Base-by-base conservation (phyloP, 2,797 vertebrate genomes). In the Acanthiza pusilla region DNA sequence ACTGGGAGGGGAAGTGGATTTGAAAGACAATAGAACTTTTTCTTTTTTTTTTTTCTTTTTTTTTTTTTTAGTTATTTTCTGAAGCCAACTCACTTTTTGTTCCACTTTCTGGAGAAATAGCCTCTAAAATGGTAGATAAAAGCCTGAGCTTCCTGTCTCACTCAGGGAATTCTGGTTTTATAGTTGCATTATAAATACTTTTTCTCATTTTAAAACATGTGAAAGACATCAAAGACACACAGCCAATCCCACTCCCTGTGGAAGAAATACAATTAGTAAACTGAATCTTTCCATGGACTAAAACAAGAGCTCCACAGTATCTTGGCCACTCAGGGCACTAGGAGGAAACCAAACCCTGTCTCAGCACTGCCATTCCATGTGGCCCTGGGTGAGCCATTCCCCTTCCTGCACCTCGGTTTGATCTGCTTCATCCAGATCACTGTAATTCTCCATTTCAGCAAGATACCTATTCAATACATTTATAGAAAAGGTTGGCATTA, bases 1-100 rank as follows among this genome's bases (percentile, higher is more conserved):
- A 57, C 36, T 76, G 61, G 43, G 48, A 89, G 32, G 36, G n/a
- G 21, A 91, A 19, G n/a, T 66, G 27, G 40, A 91, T 93, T 92
- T 96, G 53, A 89, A 92, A 96, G 89, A 93, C 71, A 89, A 87
- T 60, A 11, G 74, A 89, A 79, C 29, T 34, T 23, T 16, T 65
- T 40, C 29, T 34, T 23, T 16, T 65, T 40, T 40, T 40, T n/a
- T n/a, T n/a, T n/a, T n/a, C n/a, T n/a, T n/a, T n/a, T n/a, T n/a
- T n/a, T n/a, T n/a, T n/a, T n/a, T n/a, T n/a, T n/a, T n/a, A n/a
- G n/a, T 54, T 48, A 8, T 82, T 87, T 92, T 73, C 54, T 57
- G 42, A 73, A 13, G 53, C 32, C 6, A 55, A 30, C 47, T 92
- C 63, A 55, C 63, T 93, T 62, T 47, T 10, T 82, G 42, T 48